phyloP scores from a whole-genome alignment of 2,888 invertebrate species.

The Ceramica pisi region DNA sequence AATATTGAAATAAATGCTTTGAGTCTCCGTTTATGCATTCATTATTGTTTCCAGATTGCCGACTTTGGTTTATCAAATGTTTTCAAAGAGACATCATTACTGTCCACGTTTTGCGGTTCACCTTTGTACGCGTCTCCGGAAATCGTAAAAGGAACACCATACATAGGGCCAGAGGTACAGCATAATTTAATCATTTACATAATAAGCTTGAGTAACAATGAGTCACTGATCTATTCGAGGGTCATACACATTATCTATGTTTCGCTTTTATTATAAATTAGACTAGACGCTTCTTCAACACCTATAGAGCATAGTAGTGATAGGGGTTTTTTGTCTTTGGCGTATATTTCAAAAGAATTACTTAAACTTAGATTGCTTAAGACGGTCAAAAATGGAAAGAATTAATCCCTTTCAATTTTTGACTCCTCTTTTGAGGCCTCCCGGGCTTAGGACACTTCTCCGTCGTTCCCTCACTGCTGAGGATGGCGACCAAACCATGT shows the following conservation, averaged over 20 bases:
- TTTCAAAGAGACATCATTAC: conserved; percentile 96
- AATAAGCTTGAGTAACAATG: not conserved
- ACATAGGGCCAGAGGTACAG: conserved; percentile 98
- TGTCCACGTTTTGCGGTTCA: conserved; percentile 98
- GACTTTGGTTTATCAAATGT: conserved; percentile 99
- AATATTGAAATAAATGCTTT: not conserved
- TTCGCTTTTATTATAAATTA: not conserved
- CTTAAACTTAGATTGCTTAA: no score
- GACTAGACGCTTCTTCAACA: no score
- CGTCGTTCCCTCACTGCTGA: no score
- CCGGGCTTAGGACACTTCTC: no score
- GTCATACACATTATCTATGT: not conserved
- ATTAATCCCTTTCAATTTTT: no score
- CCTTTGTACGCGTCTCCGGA: conserved; percentile 99
- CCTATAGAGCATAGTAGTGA: not conserved
- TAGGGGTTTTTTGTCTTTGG: not conserved
- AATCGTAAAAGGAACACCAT: conserved; percentile 99
- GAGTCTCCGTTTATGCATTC: not conserved
- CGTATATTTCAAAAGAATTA: not conserved
- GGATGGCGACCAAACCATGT: no score
- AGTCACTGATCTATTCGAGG: conserved; percentile 17
- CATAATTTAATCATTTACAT: conserved; percentile 23
- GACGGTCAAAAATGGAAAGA: no score
- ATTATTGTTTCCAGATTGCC: conserved; percentile 94
- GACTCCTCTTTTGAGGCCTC: no score